Evolutionary conservation across 2,113 vertebrate species (phyloP), one percentile per base, ranked within the genome.

Genomic region (Saguinus imperator): DNA sequence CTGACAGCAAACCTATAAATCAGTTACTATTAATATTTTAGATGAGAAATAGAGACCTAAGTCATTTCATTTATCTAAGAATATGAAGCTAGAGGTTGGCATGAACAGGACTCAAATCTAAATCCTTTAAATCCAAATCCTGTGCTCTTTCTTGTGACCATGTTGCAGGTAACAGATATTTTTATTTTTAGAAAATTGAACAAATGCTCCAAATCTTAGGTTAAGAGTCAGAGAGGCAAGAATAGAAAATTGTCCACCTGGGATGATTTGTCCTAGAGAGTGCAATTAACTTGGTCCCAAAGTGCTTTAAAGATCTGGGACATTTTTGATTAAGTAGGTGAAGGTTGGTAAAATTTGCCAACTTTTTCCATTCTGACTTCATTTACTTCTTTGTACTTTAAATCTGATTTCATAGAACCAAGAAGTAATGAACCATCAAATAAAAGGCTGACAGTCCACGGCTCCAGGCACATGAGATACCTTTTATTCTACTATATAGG

Each of bases 291-390:
- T 94, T 32, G 48, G 57, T 98, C 89, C 93, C 97, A 61, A 23
- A 89, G 91, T 97, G 95, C 70, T 96, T 97, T 97, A 94, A 97
- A 97, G 90, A 98, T 98, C 95, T 98, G 97, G 94, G 95, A 82
- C 89, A 95, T 93, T 93, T 93, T 96, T 98, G 7, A 85, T 97
- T 97, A 97, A 91, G 93, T 98, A 97, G 96, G 97, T 96, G 77
- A 97, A 97, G 96, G 66, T 52, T 97, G 97, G 37, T 87, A 97
- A 95, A 83, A 77, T 95, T 98, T 94, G 52, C 88, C 82, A 97
- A 95, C 66, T 89, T 97, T 92, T 97, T 90, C 55, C 64, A n/a
- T 43, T 91, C 50, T 80, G 92, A 95, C 72, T 97, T 94, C 79
- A 68, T 68, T 96, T 77, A 84, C 79, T 93, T 64, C 80, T 97